Evolutionary conservation across 2,797 vertebrate species (phyloP), one percentile per base, ranked within the genome.

Genomic region (Epinephelus coioides): DNA sequence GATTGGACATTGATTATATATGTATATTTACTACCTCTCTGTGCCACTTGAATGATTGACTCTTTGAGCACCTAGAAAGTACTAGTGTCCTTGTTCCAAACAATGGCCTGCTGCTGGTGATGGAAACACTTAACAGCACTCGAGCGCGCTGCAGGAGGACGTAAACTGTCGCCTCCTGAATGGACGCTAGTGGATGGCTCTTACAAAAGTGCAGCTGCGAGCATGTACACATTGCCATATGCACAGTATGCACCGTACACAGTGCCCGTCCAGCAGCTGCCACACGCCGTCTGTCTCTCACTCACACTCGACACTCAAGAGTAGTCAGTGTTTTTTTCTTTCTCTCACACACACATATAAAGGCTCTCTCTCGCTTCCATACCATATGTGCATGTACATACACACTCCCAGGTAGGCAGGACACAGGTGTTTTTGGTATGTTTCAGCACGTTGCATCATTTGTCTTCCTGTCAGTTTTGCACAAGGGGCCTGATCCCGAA

Each of bases 361-460:
- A 21, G 9, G 4, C 27, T 10, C 38, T 61, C 27, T 53, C 30
- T 27, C 27, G 9, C 10, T 21, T 10, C 40, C 2, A 43, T 63
- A 46, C 13, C 14, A 53, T 64, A 54, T 43, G 63, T 27, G 43
- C 27, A 46, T 47, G 34, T 19, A 65, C n/a, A 23, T 4, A 59
- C 15, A 74, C 62, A 30, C 30, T 2, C 23, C 5, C 23, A 11
- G 59, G 40, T 65, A 56, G n/a, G 3, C 18, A 51, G 60, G 38
- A 66, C 50, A 23, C 30, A 62, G 21, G 44, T 65, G 34, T 69
- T 79, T 71, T 76, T 67, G 62, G 61, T 73, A 79, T 74, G 69
- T 88, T 91, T 79, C 85, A 71, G 56, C 21, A 25, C 27, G n/a
- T 88, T 85, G 83, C 86, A 82, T 91, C 88, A 90, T 90, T 76